These are phyloP conservation scores for Drosophila athabasca DNA, from an alignment of 1,140 invertebrate species.

Conservation along the genomic window DNA sequence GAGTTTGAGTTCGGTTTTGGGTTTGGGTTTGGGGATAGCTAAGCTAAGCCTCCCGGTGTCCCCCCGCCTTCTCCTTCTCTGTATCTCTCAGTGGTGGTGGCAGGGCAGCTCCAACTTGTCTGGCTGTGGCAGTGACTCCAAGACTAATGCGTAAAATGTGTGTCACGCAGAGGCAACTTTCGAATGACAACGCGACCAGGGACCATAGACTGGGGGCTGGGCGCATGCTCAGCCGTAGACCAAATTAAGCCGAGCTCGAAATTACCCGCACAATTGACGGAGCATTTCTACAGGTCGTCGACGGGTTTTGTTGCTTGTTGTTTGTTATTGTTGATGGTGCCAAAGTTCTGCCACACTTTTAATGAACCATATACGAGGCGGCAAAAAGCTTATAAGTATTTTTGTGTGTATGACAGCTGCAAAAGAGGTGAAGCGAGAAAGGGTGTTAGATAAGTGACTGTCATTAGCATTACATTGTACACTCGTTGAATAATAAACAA, in stretches of 20 bases:
- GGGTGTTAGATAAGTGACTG: conserved; percentile 27
- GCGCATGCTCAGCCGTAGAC: conserved; percentile 58
- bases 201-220: conserved; percentile 14
- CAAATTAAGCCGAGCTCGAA: conserved; percentile 57
- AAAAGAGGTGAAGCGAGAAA: conserved; percentile 28
- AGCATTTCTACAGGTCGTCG: conserved; percentile 59
- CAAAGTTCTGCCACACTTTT: conserved; percentile 77
- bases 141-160: conserved; percentile 75
- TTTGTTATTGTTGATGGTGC: conserved; percentile 25
- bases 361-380: conserved; percentile 52
- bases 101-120: conserved; percentile 38
- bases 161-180: conserved; percentile 79
- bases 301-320: conserved; percentile 8
- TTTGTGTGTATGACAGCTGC: conserved; percentile 45
- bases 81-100: conserved; percentile 16
- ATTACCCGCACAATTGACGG: conserved; percentile 69
- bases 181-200: conserved; percentile 68
- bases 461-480: conserved; percentile 32
- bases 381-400: conserved; percentile 15
- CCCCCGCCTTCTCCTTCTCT: background rate
- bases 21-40: background rate
- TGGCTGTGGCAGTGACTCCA: conserved; percentile 14
- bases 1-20: conserved; percentile 9
- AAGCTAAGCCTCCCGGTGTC: background rate
- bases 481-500: conserved; percentile 30